Base-by-base conservation (phyloP, 2,797 vertebrate genomes). In the Pampus argenteus region DNA sequence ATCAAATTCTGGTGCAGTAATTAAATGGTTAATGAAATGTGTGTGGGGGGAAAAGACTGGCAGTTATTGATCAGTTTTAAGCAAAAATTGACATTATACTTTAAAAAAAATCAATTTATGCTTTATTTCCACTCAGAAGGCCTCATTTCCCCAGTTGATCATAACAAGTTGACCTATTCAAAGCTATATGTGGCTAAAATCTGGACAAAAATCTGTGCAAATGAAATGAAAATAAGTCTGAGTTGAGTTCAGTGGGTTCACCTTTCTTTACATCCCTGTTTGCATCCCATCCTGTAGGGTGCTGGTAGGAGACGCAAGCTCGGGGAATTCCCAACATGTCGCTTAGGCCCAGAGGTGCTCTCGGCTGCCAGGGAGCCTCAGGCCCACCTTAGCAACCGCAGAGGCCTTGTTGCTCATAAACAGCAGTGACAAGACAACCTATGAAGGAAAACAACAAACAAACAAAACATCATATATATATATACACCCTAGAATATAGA, bases 281-380 rank as follows among this genome's bases (percentile, higher is more conserved):
- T 82, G 69, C 79, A 81, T 85, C 80, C 42, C n/a, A 1, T 49
- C 71, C 64, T 71, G 40, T 59, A 66, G 58, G 83, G 70, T 78
- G 76, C 66, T 78, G 68, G 48, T 51, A 36, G 72, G 75, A 86
- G 78, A 74, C 58, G 61, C 61, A 64, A 51, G 8, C 85, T 75
- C 75, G 83, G 89, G 89, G 89, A 88, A 85, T 91, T 90, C 87
- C 88, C 76, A 65, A 3, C 65, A 44, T 79, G 86, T 90, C 90
- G 63, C 85, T 79, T 84, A 78, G 83, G 81, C 82, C 85, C 86
- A 10, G 15, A 76, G 86, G 78, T 74, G 76, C 56, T 74, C 17
- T 42, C 25, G 34, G 75, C 83, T 84, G 84, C 82, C 79, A 85
- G 75, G 86, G 77, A 85, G 84, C 82, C 73, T 84, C 65, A 52